A percentile compares a stretch with the other conserved stretches of the same genome.
Evolutionary conservation across 35 echinoderm and acorn worm species (phyloP).

Genomic region (Nesometra sesokonis): DNA sequence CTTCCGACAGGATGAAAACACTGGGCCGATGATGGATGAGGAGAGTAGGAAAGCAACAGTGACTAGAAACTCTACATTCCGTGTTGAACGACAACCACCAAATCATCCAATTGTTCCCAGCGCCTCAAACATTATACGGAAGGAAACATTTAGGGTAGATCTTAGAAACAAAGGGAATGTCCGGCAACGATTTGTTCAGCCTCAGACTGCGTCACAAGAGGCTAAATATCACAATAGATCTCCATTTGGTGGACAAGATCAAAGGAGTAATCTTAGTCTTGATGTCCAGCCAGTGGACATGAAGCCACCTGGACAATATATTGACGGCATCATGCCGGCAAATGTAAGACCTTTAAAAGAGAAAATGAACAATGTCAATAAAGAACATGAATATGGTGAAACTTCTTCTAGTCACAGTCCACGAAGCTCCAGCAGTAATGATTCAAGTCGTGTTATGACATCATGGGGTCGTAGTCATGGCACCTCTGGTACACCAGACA

Average conservation of each 20-base stretch:
- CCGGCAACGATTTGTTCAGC: background rate
- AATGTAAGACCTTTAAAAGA: slow-evolving; percentile 48
- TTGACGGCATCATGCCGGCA: slow-evolving; percentile 46
- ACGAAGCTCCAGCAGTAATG: background rate
- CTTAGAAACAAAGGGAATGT: background rate
- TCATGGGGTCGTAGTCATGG: slow-evolving; percentile 17
- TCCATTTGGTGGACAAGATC: background rate
- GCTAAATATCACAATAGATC: background rate
- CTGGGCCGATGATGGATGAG: background rate
- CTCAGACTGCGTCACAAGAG: background rate
- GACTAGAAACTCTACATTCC: background rate
- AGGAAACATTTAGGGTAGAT: background rate
- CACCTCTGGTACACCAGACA: slow-evolving; percentile 44
- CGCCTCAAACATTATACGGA: background rate
- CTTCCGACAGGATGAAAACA: background rate
- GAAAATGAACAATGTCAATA: slow-evolving; percentile 40
- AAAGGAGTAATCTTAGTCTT: slow-evolving; percentile 41
- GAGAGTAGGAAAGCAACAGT: background rate
- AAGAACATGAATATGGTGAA: slow-evolving; percentile 55
- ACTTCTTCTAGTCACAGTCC: slow-evolving; percentile 12
- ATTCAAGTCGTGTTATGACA: slow-evolving; percentile 21
- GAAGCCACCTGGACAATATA: background rate
- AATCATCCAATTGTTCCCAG: background rate
- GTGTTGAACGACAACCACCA: background rate
- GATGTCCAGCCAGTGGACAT: slow-evolving; percentile 55